Evolutionary conservation across 2,888 invertebrate species (phyloP), one percentile per base, ranked within the genome.

Genomic region (Altica lythri): DNA sequence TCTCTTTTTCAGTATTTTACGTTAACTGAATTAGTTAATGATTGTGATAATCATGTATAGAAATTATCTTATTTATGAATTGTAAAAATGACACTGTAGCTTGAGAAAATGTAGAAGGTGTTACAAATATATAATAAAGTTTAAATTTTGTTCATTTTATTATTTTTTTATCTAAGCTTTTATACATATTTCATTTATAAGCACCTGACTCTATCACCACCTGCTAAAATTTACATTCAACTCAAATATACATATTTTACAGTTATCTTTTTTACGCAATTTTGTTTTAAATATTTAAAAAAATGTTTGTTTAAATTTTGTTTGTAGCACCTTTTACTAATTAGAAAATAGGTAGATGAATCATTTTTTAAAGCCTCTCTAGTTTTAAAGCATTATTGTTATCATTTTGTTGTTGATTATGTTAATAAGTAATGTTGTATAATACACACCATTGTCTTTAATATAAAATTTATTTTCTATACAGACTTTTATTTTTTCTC

Each of bases 361-460:
- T 50, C 34, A 52, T 52, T 63, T n/a, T n/a, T 62, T 62, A 66
- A 67, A 66, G 62, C 59, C 57, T 44, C 35, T 18, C 43, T 53
- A 56, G 32, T 49, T 32, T 37, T 49, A 53, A 56, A 38, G 72
- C 72, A 73, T 70, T 72, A 72, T 73, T 76, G 75, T 77, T 76
- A 74, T 74, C 72, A 75, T 71, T 75, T 74, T 75, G 73, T 76
- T 77, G 75, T 75, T 77, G 75, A 75, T 75, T 75, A 75, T 75
- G 68, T 73, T 75, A 69, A 72, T 71, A 73, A 72, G 72, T 68
- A 45, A 71, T 73, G 70, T 75, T 75, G 74, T 76, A 75, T 72
- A 68, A 76, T 75, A 75, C 71, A 75, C 72, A 74, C 73, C 74
- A 72, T 66, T 75, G 75, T 74, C 75, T 75, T 75, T 75, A 75